phyloP scores from a whole-genome alignment of 1,140 invertebrate species.

The Psix sp. region DNA sequence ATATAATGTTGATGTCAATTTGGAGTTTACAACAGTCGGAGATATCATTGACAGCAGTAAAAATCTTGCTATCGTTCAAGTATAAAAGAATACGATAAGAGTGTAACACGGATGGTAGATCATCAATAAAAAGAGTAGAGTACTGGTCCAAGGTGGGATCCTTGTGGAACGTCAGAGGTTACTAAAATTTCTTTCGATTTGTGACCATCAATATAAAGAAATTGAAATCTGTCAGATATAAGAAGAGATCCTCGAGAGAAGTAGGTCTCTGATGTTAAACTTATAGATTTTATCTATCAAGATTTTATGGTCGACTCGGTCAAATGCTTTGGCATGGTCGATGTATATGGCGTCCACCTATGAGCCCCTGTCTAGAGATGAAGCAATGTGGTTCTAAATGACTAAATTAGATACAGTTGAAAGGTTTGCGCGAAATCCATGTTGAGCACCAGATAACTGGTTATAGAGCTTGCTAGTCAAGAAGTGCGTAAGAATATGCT shows the following conservation, averaged over 20 bases:
- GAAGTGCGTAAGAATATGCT: neutral
- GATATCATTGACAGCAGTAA: neutral
- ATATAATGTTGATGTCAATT: neutral
- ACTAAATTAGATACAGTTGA: neutral
- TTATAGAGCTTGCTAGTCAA: neutral
- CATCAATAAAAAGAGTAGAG: conserved; percentile 11
- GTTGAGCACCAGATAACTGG: neutral
- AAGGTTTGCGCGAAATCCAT: neutral
- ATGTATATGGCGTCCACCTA: neutral
- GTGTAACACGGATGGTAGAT: neutral
- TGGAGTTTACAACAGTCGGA: neutral
- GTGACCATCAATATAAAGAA: neutral
- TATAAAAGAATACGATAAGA: neutral
- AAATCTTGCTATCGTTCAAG: neutral
- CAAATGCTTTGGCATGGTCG: neutral
- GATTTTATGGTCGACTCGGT: neutral
- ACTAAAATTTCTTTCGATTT: neutral
- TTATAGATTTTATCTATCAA: neutral
- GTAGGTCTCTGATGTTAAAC: neutral
- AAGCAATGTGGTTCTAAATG: neutral
- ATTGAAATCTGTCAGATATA: neutral
- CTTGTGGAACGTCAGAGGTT: conserved; percentile 13
- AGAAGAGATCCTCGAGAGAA: neutral
- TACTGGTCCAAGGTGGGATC: conserved; percentile 10
- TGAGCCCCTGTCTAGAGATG: neutral